Conservation (phyloP, 64 coral and sea anemone genomes). For the Dendronephthya gigantea region DNA sequence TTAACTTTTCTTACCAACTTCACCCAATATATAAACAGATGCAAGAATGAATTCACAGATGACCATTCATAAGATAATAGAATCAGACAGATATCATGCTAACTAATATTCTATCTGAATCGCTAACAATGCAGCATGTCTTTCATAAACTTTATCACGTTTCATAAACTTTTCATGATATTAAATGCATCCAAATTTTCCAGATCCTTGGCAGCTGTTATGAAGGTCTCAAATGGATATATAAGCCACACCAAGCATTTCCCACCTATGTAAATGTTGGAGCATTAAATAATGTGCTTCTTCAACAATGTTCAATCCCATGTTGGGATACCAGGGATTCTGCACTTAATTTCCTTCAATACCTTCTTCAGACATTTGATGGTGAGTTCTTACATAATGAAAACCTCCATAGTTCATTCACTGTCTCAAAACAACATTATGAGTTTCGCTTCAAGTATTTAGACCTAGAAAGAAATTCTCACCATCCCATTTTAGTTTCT, state of each 20-base stretch:
- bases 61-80: no score
- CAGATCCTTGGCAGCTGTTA: neutral
- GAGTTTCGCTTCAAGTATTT: neutral
- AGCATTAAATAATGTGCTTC: neutral
- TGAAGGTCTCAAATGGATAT: neutral
- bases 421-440: no score
- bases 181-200: neutral
- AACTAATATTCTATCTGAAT: no score
- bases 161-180: no score
- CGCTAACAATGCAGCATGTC: no score
- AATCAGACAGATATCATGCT: no score
- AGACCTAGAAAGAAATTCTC: no score
- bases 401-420: no score
- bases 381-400: neutral
- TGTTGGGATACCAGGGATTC: neutral
- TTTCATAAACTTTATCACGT: no score
- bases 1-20: no score
- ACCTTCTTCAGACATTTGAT: neutral
- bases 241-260: neutral
- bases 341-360: neutral
- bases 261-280: neutral
- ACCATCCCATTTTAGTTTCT: neutral
- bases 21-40: no score
- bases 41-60: no score
- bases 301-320: neutral